phyloP scores from a whole-genome alignment of 2,797 vertebrate genomes.

The Gymnoscopelus braueri region DNA sequence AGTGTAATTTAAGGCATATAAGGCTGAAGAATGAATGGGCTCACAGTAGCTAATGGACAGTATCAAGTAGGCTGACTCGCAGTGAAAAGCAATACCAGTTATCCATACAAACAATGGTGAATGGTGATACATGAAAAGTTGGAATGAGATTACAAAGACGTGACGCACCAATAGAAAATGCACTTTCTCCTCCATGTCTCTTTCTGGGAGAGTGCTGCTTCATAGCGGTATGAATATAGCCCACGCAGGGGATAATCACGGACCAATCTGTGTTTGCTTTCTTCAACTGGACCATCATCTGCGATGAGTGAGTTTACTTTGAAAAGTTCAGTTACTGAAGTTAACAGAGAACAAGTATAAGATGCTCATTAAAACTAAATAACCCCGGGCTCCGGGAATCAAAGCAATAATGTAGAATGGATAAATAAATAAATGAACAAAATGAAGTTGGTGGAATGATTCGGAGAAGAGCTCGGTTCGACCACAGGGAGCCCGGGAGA shows the following conservation, averaged over 20 bases:
- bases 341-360: constrained; percentile 76
- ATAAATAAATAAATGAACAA: constrained; percentile 80
- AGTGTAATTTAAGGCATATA: constrained; percentile 1
- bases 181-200: constrained; percentile 42
- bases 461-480: constrained; percentile 58
- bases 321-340: constrained; percentile 68
- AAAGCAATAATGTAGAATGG: constrained; percentile 70
- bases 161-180: constrained; percentile 26
- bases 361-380: constrained; percentile 81
- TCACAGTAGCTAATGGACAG: constrained; percentile 8
- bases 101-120: constrained; percentile 34
- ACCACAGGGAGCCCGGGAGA: constrained; percentile 69
- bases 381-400: constrained; percentile 69
- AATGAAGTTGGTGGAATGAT: constrained; percentile 70
- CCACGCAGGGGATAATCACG: constrained; percentile 73
- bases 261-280: constrained; percentile 71
- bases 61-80: constrained; percentile 34
- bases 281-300: constrained; percentile 86
- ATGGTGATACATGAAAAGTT: constrained; percentile 12
- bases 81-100: constrained; percentile 30
- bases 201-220: constrained; percentile 47
- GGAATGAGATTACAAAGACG: constrained; percentile 43
- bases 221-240: constrained; percentile 46
- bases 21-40: constrained; percentile 24
- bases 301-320: constrained; percentile 78